Evolutionary conservation across 2,113 vertebrate genomes (phyloP).

Genomic region (Oreochromis spilurus): DNA sequence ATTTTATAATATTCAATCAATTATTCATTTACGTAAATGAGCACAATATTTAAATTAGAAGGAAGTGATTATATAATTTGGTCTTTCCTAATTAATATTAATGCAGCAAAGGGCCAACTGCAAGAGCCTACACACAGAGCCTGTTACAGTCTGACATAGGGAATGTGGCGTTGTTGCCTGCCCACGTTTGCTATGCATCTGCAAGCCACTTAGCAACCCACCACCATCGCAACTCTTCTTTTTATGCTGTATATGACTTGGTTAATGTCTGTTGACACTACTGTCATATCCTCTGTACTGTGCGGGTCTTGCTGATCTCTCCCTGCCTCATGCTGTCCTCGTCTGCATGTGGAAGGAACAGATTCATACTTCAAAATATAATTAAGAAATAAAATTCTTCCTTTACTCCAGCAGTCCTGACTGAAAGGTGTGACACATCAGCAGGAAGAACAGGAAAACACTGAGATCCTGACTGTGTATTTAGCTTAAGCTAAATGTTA

Average conservation of each 20-base stretch:
- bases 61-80: neutral
- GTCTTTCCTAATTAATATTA: neutral
- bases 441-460: neutral
- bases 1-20: neutral
- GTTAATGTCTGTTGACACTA: neutral
- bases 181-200: neutral
- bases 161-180: neutral
- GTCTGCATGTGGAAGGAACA: neutral
- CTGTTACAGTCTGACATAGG: neutral
- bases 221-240: neutral
- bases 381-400: accelerated
- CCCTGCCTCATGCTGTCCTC: neutral
- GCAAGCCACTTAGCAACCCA: neutral
- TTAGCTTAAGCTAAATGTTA: neutral
- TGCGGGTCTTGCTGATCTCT: neutral
- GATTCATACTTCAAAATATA: neutral
- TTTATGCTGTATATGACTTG: neutral
- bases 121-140: neutral
- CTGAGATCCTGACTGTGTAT: neutral
- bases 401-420: neutral
- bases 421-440: neutral
- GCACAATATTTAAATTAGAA: neutral
- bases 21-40: neutral
- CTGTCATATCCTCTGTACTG: neutral
- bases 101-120: neutral